Evolutionary conservation across 1,140 invertebrate species (phyloP).

Genomic region (Radopholus similis): DNA sequence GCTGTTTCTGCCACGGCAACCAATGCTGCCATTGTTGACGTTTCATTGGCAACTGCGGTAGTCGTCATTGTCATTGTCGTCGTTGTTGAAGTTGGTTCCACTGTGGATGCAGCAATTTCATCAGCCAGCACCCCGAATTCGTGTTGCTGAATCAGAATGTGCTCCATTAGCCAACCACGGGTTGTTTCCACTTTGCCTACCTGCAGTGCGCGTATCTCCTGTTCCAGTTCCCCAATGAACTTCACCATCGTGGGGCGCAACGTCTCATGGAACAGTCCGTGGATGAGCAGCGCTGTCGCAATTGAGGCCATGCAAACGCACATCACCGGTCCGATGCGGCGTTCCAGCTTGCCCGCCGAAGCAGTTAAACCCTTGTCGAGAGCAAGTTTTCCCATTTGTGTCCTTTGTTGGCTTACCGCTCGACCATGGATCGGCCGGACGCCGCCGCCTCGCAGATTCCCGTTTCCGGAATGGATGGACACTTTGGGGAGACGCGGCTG

Average conservation of each 20-base stretch:
- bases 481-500: neutral
- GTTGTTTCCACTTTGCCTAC: too few species aligned
- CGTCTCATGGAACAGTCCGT: constrained; percentile 17
- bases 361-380: neutral
- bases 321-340: neutral
- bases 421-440: neutral
- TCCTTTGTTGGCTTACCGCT: neutral
- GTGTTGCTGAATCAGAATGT: neutral
- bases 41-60: neutral
- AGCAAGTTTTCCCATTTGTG: too few species aligned
- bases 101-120: neutral
- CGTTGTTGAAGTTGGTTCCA: neutral
- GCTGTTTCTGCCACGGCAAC: neutral
- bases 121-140: constrained; percentile 5
- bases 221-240: constrained; percentile 9
- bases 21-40: neutral
- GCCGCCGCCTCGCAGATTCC: constrained; percentile 13
- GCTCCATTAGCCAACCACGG: too few species aligned
- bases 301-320: constrained; percentile 6
- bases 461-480: constrained; percentile 19
- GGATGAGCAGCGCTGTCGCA: constrained; percentile 9
- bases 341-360: constrained; percentile 4
- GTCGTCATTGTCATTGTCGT: neutral
- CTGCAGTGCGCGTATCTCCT: constrained; percentile 2
- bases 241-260: constrained; percentile 1